Percentiles rank a stretch among this genome's conserved stretches.
Conservation (phyloP, 2,113 vertebrate species). For the Phalacrocorax pelagicus region DNA sequence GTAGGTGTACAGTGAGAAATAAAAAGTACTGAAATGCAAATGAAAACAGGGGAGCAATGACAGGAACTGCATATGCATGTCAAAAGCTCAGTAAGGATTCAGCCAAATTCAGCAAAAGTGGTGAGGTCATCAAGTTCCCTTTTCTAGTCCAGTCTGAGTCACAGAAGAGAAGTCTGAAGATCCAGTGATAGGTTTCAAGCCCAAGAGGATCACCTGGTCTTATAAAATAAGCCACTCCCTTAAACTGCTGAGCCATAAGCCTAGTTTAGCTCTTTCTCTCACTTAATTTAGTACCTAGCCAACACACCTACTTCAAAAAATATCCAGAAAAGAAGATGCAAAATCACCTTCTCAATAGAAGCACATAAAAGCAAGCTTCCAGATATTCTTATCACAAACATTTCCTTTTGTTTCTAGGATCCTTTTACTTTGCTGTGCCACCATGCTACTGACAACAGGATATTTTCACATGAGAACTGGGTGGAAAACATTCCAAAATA, state of each 20-base stretch:
- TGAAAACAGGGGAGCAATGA: not conserved
- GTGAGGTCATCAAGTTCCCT: not conserved
- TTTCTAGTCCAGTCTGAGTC: not conserved
- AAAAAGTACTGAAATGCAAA: slow-evolving; percentile 8
- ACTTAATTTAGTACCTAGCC: not conserved
- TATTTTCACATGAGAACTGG: accelerated
- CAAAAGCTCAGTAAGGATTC: not conserved
- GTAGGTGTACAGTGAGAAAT: not conserved
- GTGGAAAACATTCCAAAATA: not conserved
- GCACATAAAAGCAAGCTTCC: not conserved
- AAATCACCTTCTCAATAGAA: not conserved
- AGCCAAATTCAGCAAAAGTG: not conserved
- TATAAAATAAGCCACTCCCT: not conserved
- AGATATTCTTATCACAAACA: not conserved
- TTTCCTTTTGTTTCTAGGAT: not conserved
- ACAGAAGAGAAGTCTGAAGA: not conserved
- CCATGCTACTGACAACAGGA: not conserved
- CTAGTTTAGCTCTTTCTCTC: not conserved
- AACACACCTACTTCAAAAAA: not conserved
- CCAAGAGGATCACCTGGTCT: not conserved
- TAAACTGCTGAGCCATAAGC: not conserved
- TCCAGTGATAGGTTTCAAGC: not conserved
- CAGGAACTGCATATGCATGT: not conserved
- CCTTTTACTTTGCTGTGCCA: not conserved
- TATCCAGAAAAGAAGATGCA: not conserved